phyloP scores from a whole-genome alignment of 2,888 invertebrate species.

The Epirrhoe alternata region DNA sequence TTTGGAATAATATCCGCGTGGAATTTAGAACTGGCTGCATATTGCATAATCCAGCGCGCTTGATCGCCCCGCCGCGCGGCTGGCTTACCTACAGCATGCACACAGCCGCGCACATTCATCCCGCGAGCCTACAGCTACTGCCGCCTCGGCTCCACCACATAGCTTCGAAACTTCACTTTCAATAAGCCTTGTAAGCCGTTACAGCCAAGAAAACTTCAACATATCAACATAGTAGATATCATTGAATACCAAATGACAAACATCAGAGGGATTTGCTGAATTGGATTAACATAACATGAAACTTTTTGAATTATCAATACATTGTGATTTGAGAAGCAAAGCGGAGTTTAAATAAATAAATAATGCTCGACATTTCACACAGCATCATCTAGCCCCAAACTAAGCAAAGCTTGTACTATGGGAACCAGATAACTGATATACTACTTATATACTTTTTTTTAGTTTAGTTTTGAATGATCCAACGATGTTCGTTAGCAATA shows the following conservation, averaged over 20 bases:
- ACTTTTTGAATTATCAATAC: constrained; percentile 15
- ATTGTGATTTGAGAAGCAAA: constrained; percentile 3
- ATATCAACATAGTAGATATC: constrained; percentile 4
- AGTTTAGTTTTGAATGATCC: neutral
- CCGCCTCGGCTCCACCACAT: neutral
- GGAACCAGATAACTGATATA: too few relatives aligned
- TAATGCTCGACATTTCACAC: too few relatives aligned
- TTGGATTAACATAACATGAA: constrained; percentile 17
- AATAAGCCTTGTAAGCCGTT: constrained; percentile 11
- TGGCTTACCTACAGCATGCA: constrained; percentile 16
- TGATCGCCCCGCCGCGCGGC: constrained; percentile 11
- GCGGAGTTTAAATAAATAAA: constrained; percentile 4
- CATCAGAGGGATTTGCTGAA: constrained; percentile 11
- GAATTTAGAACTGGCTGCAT: constrained; percentile 17
- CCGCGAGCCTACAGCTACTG: neutral
- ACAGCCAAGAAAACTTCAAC: constrained; percentile 18
- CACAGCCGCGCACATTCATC: constrained; percentile 11
- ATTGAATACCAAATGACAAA: constrained; percentile 10
- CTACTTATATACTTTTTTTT: too few relatives aligned
- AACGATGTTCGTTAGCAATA: neutral
- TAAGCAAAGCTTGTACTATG: too few relatives aligned
- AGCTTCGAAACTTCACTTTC: constrained; percentile 4
- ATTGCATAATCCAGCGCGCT: constrained; percentile 21
- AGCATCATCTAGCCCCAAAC: too few relatives aligned
- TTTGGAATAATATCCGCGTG: constrained; percentile 9